Conservation (phyloP, 2,113 vertebrate genomes). For the Gopherus flavomarginatus region DNA sequence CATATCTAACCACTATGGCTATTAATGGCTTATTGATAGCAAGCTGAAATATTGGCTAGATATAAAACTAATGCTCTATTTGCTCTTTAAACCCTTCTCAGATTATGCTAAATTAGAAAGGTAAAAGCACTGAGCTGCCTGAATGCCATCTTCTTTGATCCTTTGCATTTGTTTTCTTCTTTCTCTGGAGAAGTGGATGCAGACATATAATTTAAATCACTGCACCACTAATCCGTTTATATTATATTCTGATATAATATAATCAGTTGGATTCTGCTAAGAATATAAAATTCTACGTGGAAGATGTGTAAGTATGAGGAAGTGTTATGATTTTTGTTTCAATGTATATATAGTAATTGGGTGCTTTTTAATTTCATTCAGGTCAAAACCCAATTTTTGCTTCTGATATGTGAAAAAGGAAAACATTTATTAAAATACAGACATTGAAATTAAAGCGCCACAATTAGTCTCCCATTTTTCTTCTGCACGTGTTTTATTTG, state of each 20-base stretch:
- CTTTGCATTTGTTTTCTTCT: not conserved
- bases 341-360: rapidly evolving
- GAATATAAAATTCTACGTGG: not conserved
- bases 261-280: not conserved
- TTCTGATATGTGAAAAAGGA: not conserved
- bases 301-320: not conserved
- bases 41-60: not conserved
- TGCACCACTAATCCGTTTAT: not conserved
- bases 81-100: not conserved
- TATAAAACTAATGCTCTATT: not conserved
- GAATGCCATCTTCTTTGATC: not conserved
- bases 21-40: not conserved
- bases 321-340: not conserved
- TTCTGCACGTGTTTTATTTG: not conserved
- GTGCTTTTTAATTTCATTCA: not conserved
- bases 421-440: not conserved
- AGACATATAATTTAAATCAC: not conserved
- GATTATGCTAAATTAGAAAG: not conserved
- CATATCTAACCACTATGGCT: not conserved
- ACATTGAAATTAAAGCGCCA: not conserved
- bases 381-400: not conserved
- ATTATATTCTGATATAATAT: not conserved
- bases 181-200: not conserved
- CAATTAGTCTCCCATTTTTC: not conserved
- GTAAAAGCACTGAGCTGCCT: not conserved